Evolutionary conservation across 2,797 vertebrate species (phyloP), one percentile per base, ranked within the genome.

Genomic region (Diceros bicornis): DNA sequence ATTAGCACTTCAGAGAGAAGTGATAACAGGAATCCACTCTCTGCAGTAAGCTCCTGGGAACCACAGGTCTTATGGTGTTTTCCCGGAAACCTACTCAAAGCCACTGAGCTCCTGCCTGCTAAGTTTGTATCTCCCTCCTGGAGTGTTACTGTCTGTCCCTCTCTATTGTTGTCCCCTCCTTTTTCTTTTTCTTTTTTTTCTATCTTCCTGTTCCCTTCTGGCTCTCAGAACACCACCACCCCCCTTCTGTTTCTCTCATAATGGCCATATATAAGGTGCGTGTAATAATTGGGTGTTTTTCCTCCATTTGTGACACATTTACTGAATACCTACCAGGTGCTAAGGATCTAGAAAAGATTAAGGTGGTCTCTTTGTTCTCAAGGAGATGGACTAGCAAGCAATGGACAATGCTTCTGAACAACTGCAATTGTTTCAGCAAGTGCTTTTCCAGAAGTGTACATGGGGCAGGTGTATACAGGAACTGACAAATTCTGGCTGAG

Each of bases 1-100:
- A 84, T 68, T 94, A 86, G 4, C 74, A 66, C 96, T 96, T 97
- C 89, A 83, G 64, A 96, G 74, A 84, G 75, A 61, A 78, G 41
- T 27, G 64, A 61, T 78, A n/a, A 34, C 74, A 89, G 59, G 74
- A 94, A 93, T 47, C 44, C 32, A 82, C 50, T 86, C 71, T 59
- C 64, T 23, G 66, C 62, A 13, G 23, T 77, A 32, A 55, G 69
- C 37, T 41, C 44, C 3, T 17, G 93, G 61, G 77, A 57, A 57
- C 29, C 3, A 29, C 25, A 29, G 50, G 52, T 52, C 69, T 69
- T 75, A 6, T 41, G 41, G 11, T 44, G 78, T 52, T 85, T 96
- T 81, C 81, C 61, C 41, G 9, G 47, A 86, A 37, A 23, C 23
- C 0, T 7, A 61, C 16, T 32, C 66, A 83, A 86, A 93, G 44